Base-by-base conservation (phyloP, 2,797 vertebrate species). In the Babyrousa celebensis region DNA sequence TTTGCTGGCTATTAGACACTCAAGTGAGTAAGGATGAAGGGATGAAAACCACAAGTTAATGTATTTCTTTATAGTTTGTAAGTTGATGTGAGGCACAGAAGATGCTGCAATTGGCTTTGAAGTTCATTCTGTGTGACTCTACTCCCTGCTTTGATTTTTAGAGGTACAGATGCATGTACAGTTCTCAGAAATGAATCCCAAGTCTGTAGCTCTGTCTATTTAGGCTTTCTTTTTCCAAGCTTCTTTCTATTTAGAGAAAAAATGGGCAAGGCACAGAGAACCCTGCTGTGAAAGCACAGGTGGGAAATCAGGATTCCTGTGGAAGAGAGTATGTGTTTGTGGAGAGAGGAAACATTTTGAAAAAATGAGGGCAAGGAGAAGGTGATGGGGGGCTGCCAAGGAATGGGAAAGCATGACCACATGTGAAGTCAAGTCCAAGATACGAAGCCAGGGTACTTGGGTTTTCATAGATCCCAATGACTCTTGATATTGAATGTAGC, bases 241-340 rank as follows among this genome's bases (percentile, higher is more conserved):
- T 29, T 36, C 23, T 12, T 89, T 62, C 60, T 20, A 71, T 40
- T 84, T 72, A 36, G 89, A 84, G 92, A 48, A 78, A 88, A 88
- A 88, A 58, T 52, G 32, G 29, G 2, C n/a, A 83, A 85, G 60
- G 65, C 52, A 27, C 21, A 65, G 71, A 83, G 75, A 94, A 40
- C 5, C 56, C 43, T 78, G 14, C 16, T n/a, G 36, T 52, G 48
- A 56, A 88, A 36, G 20, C 29, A 9, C 23, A 52, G 4, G 43
- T 25, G 6, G 36, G 27, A n/a, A 58, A n/a, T 40, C 36, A 91
- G 65, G 56, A 5, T 10, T 70, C 70, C 84, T 48, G 63, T n/a
- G 48, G 29, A 72, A 67, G 18, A n/a, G 23, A 67, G 29, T n/a
- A 4, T 65, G 27, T 6, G 9, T n/a, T 4, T 65, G 27, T 6